Evolutionary conservation across 2,113 vertebrate species (phyloP), one percentile per base, ranked within the genome.

Genomic region (Ailuropoda melanoleuca): DNA sequence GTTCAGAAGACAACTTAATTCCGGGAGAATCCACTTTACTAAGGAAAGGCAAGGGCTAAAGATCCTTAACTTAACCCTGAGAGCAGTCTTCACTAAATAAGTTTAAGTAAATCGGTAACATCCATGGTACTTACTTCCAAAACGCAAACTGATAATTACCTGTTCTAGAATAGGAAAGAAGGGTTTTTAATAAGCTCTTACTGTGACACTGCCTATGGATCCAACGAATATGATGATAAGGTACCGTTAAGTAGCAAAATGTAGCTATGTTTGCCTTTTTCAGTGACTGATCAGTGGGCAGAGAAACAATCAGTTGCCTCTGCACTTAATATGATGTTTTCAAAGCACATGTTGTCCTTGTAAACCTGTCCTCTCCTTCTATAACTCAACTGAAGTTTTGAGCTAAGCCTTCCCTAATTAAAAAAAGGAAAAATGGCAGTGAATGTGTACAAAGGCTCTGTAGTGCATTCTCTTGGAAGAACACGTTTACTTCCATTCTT

Each of bases 261-360:
- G 39, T 14, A 55, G 9, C 68, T 4, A 34, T 9, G 50, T 74
- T 29, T 46, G 37, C 37, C 19, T 84, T 75, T 64, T n/a, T n/a
- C 37, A 9, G 70, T n/a, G 81, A 66, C 26, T 58, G 72, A 23
- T 31, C 43, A 72, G 62, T 14, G 19, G 62, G 37, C 68, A 77
- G 48, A 89, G 39, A 74, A 77, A 74, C 29, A 12, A 34, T 15
- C 53, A 56, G 17, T 55, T 75, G 37, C 37, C 12, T 56, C 58
- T 0, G 6, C 11, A 43, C 3, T 81, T 62, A n/a, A 53, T 19
- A 72, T 0, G 0, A 6, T n/a, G 24, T 48, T 39, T 66, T 34
- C 74, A 64, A 87, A 56, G 56, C 26, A 39, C 14, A 0, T 15
- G 50, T 48, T 19, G 24, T 87, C 26, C 62, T 43, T 24, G 56